phyloP scores from a whole-genome alignment of 2,888 invertebrate species.

The Cylindroiulus punctatus region DNA sequence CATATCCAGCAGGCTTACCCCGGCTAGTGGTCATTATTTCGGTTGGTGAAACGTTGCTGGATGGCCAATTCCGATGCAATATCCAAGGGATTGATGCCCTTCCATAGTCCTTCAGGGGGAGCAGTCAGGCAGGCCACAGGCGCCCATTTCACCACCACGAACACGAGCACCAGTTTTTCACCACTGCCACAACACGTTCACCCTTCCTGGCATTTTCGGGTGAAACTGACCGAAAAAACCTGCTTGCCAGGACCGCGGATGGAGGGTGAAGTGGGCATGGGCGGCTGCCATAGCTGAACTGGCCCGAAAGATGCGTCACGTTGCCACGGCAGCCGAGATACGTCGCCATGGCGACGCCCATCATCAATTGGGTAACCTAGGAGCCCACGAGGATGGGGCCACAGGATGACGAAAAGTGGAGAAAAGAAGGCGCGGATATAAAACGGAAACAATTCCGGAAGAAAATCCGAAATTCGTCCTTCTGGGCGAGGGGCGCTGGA shows the following conservation, averaged over 20 bases:
- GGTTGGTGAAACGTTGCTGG: background rate
- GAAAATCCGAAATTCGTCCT: background rate
- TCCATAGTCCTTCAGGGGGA: background rate
- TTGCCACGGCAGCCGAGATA: slow-evolving; percentile 53
- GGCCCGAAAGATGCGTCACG: slow-evolving; percentile 52
- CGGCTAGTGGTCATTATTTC: background rate
- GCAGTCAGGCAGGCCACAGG: slow-evolving; percentile 2
- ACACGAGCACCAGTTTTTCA: background rate
- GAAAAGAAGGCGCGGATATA: background rate
- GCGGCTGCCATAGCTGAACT: slow-evolving; percentile 48
- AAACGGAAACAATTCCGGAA: background rate
- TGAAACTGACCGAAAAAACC: slow-evolving; percentile 1
- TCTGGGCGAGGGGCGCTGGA: background rate
- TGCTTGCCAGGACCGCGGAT: background rate
- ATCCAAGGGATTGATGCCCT: slow-evolving; percentile 4
- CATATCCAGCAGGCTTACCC: background rate
- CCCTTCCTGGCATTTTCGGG: background rate
- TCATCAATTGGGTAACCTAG: slow-evolving; percentile 49
- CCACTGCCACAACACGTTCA: background rate
- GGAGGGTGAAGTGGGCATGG: slow-evolving; percentile 35
- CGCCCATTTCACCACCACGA: background rate
- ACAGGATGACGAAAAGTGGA: slow-evolving; percentile 39
- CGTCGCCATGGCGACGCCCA: slow-evolving; percentile 52
- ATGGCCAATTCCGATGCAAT: background rate
- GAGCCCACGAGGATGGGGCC: slow-evolving; percentile 46